A percentile compares a stretch with the other conserved stretches of the same genome.
phyloP scores from a whole-genome alignment of 2,113 vertebrate genomes.

The Pelmatolapia mariae region DNA sequence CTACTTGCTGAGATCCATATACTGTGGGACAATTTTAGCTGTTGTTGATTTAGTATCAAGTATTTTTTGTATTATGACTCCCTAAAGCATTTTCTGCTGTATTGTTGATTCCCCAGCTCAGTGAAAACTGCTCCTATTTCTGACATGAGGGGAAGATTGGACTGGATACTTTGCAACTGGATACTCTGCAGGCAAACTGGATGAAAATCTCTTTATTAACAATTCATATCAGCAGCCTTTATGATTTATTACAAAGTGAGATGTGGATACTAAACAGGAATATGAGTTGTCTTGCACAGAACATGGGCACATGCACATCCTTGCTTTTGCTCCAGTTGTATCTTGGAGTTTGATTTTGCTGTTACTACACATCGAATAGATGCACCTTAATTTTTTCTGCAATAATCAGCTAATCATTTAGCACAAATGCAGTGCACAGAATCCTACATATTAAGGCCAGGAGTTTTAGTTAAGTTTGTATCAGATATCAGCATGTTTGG shows the following conservation, averaged over 20 bases:
- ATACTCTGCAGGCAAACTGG: not conserved
- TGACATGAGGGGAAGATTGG: not conserved
- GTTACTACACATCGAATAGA: not conserved
- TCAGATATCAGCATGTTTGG: not conserved
- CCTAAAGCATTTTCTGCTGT: not conserved
- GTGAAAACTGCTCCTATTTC: not conserved
- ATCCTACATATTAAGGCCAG: not conserved
- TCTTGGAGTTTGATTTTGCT: not conserved
- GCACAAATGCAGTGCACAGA: not conserved
- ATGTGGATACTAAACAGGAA: not conserved
- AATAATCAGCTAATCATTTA: not conserved
- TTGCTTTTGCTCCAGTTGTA: not conserved
- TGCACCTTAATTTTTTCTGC: not conserved
- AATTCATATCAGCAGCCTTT: not conserved
- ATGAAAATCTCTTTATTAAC: not conserved
- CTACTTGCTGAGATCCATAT: not conserved
- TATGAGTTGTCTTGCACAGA: not conserved
- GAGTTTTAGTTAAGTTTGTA: not conserved
- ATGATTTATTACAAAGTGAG: not conserved
- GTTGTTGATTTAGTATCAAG: not conserved
- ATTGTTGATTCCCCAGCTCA: not conserved
- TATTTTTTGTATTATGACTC: not conserved
- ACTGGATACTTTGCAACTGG: not conserved
- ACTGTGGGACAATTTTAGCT: not conserved
- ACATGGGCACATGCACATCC: not conserved